phyloP scores from a whole-genome alignment of 2,113 vertebrate species.

The Xenotilapia flavipinnis region DNA sequence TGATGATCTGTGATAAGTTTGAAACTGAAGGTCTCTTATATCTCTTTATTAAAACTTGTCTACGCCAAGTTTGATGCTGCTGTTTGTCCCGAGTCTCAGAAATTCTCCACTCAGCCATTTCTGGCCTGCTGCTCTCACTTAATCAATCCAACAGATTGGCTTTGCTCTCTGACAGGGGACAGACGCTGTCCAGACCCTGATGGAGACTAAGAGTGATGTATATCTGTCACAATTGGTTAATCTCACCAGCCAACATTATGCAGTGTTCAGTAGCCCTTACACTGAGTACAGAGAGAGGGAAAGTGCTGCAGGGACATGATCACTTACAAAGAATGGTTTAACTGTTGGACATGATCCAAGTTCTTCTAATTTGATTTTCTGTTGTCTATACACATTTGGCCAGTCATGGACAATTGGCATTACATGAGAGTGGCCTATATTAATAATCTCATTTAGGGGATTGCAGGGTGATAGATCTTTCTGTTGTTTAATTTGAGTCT shows the following conservation, averaged over 20 bases:
- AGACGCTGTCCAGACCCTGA: conserved; percentile 65
- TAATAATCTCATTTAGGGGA: neutral
- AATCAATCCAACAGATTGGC: conserved; percentile 67
- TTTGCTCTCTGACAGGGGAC: conserved; percentile 64
- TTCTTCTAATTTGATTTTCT: conserved; percentile 29
- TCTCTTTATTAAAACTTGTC: conserved; percentile 18
- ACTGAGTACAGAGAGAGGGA: conserved; percentile 15
- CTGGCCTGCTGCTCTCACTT: conserved; percentile 55
- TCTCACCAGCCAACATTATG: conserved; percentile 48
- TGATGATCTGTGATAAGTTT: conserved; percentile 47
- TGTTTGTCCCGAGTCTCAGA: conserved; percentile 27
- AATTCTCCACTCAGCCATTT: conserved; percentile 64
- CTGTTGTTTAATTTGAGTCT: neutral
- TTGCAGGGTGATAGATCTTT: neutral
- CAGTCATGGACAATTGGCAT: neutral
- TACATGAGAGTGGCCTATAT: neutral
- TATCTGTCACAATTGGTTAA: conserved; percentile 64
- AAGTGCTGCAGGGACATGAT: conserved; percentile 2
- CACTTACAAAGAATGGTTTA: conserved; percentile 14
- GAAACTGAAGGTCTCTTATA: conserved; percentile 32
- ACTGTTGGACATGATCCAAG: conserved; percentile 23
- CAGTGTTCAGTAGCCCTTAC: conserved; percentile 47
- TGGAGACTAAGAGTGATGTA: conserved; percentile 62
- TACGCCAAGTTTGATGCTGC: conserved; percentile 11
- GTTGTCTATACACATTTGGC: conserved; percentile 22